A percentile compares a stretch with the other conserved stretches of the same genome.
phyloP scores from a whole-genome alignment of 2,888 invertebrate species.

The Eupithecia vulgata region DNA sequence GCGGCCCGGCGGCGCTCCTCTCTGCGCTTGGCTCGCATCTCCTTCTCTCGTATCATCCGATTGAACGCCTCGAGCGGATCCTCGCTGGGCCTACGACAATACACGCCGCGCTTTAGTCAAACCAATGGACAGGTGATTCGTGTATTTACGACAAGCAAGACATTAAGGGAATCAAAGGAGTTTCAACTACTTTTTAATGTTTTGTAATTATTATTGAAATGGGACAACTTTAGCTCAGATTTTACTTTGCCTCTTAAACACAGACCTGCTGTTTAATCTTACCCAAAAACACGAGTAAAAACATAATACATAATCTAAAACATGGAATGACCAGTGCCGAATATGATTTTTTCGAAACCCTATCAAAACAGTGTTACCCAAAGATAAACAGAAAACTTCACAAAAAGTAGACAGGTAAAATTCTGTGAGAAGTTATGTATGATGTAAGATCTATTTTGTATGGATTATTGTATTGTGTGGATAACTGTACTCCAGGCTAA shows the following conservation, averaged over 20 bases:
- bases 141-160: neutral
- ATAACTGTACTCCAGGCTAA: neutral
- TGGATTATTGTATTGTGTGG: neutral
- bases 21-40: constrained; percentile 87
- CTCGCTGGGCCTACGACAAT: constrained; percentile 87
- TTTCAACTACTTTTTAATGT: neutral
- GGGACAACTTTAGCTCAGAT: neutral
- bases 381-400: neutral
- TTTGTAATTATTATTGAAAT: neutral
- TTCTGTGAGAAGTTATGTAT: neutral
- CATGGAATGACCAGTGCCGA: neutral
- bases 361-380: neutral
- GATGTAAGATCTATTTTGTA: neutral
- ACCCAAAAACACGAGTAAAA: neutral
- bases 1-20: constrained; percentile 84
- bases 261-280: neutral
- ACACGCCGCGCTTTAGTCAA: constrained; percentile 44
- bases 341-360: neutral
- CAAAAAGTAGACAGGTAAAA: neutral
- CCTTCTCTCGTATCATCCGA: constrained; percentile 93
- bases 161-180: neutral
- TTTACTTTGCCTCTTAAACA: neutral
- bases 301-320: neutral
- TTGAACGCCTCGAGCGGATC: constrained; percentile 95
- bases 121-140: constrained; percentile 7